Base-by-base conservation (phyloP, 2,888 invertebrate genomes). In the Orthosia gracilis region DNA sequence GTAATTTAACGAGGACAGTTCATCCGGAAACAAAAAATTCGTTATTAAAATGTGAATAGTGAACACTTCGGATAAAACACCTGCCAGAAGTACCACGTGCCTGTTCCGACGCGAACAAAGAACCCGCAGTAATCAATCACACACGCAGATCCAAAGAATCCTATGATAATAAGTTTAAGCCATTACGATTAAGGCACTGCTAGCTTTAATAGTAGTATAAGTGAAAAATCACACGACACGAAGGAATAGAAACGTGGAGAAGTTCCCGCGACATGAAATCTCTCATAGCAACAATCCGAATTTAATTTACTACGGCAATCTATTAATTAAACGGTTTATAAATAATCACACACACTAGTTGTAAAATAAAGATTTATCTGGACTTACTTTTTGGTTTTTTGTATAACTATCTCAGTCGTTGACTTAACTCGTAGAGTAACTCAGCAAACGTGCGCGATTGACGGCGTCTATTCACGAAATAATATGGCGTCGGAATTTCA, bases 361-460 rank as follows among this genome's bases (percentile, higher is more conserved):
- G 15, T 21, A 65, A 54, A 58, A 73, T 63, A 74, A 45, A 72
- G 0, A 12, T 57, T 23, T 23, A 3, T 7, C 12, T 62, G 18
- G 45, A 95, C 96, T 95, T 89, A 96, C 96, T 90, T 92, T 93
- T 90, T 91, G 80, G 86, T 85, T 83, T 87, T 80, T 80, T 65
- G 86, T 89, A 87, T 88, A 90, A 84, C 86, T 88, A 87, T 90
- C 84, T 92, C 92, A 92, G 92, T 92, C 91, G 90, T 89, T 88
- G 92, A 93, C 85, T 89, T 91, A 92, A 90, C 89, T 92, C 92
- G 89, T 90, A 91, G 93, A 91, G 91, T 93, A 87, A 89, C 95
- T 96, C 94, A 92, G 95, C 93, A 94, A 94, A 93, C 85, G 95
- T 96, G 96, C 95, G 94, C 96, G 95, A 95, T 94, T 94, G 94